These are phyloP conservation scores for Lochmaea capreae DNA, from an alignment of 2,888 invertebrate species.

Conservation along the genomic window DNA sequence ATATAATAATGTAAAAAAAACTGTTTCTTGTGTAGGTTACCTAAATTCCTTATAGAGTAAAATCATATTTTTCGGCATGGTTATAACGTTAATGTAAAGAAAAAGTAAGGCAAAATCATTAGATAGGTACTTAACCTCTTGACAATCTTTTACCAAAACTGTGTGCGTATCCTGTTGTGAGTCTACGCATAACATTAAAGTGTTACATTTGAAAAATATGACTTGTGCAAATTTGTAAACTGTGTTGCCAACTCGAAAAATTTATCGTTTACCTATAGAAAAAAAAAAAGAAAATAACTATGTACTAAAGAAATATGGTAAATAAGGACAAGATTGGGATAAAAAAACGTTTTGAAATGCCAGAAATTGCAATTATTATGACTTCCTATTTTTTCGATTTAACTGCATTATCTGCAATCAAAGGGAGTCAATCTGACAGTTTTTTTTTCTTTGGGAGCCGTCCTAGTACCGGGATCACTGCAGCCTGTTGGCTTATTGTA, in stretches of 20 bases:
- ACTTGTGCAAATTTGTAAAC: slow-evolving; percentile 17
- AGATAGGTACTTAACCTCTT: slow-evolving; percentile 12
- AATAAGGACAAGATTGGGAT: neutral
- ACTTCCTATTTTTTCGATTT: too few species aligned
- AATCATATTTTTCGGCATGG: neutral
- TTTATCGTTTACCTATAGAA: neutral
- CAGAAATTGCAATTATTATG: too few species aligned
- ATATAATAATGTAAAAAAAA: neutral
- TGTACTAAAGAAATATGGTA: neutral
- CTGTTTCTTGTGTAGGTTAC: neutral
- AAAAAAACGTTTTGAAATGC: too few species aligned
- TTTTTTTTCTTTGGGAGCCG: too few species aligned
- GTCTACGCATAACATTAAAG: slow-evolving; percentile 8
- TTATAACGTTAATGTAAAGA: neutral
- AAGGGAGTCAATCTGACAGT: too few species aligned
- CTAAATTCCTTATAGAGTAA: neutral
- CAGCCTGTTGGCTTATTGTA: too few species aligned
- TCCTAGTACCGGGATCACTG: too few species aligned
- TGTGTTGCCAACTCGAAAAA: neutral
- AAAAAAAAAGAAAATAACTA: neutral
- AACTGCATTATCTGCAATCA: too few species aligned
- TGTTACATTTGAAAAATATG: slow-evolving; percentile 29
- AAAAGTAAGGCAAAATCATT: slow-evolving; percentile 11
- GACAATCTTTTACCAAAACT: slow-evolving; percentile 11
- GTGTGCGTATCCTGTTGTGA: neutral